A percentile compares a stretch with the other conserved stretches of the same genome.
Conservation (phyloP, 2,888 invertebrate species). For the Troides aeacus region DNA sequence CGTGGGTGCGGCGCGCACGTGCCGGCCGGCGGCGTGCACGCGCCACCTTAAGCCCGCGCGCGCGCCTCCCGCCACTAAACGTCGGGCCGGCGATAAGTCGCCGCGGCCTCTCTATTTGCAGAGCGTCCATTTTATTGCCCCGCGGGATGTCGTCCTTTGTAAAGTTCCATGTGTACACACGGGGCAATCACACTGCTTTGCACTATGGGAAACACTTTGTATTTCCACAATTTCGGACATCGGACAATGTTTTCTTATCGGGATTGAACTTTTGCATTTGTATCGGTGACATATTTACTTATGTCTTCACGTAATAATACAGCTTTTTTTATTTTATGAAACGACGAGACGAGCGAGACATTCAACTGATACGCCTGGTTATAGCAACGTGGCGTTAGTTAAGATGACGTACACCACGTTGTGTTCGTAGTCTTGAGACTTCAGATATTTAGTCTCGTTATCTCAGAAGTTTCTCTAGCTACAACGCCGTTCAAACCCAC, state of each 20-base stretch:
- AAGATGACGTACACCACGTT: too few species aligned
- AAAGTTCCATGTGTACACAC: constrained; percentile 40
- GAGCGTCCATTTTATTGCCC: constrained; percentile 47
- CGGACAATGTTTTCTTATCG: constrained; percentile 27
- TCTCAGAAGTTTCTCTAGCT: too few species aligned
- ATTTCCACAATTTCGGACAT: constrained; percentile 48
- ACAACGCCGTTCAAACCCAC: too few species aligned
- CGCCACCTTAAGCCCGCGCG: constrained; percentile 58
- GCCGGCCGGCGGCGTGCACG: constrained; percentile 49
- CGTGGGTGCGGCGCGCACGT: constrained; percentile 53
- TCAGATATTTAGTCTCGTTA: too few species aligned
- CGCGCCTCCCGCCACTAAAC: constrained; percentile 61
- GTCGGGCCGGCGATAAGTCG: constrained; percentile 65
- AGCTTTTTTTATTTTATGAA: neutral
- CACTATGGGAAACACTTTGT: constrained; percentile 60
- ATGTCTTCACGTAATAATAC: neutral
- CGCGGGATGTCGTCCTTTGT: constrained; percentile 61
- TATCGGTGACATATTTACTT: neutral
- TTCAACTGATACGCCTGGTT: too few species aligned
- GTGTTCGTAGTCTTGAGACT: too few species aligned
- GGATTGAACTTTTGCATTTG: constrained; percentile 6
- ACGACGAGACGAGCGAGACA: too few species aligned
- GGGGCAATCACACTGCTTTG: constrained; percentile 38
- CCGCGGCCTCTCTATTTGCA: constrained; percentile 58
- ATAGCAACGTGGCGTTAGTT: too few species aligned